Percentiles rank a stretch among this genome's conserved stretches.
phyloP scores from a whole-genome alignment of 2,797 vertebrate genomes.

The Pseudochirops corinnae region DNA sequence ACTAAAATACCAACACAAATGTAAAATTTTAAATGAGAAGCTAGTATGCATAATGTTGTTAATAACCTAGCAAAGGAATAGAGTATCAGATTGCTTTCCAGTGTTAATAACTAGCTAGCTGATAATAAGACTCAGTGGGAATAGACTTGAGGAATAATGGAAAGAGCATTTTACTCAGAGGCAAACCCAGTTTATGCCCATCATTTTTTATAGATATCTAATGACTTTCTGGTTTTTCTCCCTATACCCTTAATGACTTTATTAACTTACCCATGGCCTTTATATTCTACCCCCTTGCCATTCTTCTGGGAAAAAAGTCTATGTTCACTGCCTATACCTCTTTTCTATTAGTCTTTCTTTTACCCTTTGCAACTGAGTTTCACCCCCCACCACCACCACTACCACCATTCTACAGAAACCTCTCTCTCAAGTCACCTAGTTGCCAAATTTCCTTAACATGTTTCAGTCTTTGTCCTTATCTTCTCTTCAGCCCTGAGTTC shows the following conservation, averaged over 20 bases:
- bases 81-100: neutral
- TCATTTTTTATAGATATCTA: neutral
- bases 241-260: neutral
- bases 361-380: neutral
- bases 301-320: neutral
- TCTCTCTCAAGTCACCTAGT: neutral
- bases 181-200: neutral
- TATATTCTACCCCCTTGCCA: neutral
- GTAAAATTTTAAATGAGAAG: neutral
- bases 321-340: neutral
- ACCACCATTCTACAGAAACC: neutral
- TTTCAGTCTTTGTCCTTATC: neutral
- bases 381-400: neutral
- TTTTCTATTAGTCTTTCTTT: neutral
- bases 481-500: neutral
- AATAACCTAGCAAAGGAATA: neutral
- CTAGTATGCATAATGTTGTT: neutral
- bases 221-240: neutral
- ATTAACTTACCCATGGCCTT: neutral
- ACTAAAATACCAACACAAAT: neutral
- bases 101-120: neutral
- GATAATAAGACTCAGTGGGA: neutral
- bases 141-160: fast-evolving
- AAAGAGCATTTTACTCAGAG: neutral
- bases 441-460: neutral